Evolutionary conservation across 2,888 invertebrate species (phyloP), one percentile per base, ranked within the genome.

Genomic region (Dolichomitus sp.): DNA sequence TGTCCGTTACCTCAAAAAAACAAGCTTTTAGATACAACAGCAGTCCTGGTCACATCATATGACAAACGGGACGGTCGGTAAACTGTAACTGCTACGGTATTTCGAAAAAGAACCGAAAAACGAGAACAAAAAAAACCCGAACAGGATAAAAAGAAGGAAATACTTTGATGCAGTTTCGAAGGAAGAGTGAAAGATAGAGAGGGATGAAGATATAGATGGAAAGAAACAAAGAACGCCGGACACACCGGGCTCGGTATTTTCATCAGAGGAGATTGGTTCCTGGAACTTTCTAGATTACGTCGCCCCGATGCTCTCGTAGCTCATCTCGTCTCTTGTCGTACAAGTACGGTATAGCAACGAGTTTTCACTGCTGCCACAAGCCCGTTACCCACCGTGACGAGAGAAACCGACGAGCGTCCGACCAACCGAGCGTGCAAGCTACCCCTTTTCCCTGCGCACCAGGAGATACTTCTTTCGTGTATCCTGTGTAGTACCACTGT

Each of bases 191-290:
- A 40, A 45, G 70, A 57, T 19, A 6, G 57, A 70, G 69, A 52
- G 33, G 17, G 19, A 23, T 23, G 68, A 27, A 27, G 65, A 45
- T 65, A 45, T 23, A 65, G 45, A 45, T 83, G 79, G 84, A 77
- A 75, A 75, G 69, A 78, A 74, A 59, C 57, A 59, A 59, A 59
- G 78, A 63, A 81, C 81, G 80, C 80, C 76, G 82, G 83, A 84
- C 68, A 33, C 59, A 63, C 66, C 81, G 81, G 87, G 86, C 85
- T 76, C 86, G 90, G 90, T 89, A 89, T 90, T 90, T 91, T 90
- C 90, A 91, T 91, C 91, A 89, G 89, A 87, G 89, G 83, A 89
- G 90, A 91, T 90, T 90, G 91, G 88, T 88, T 90, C 87, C 87
- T 84, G 83, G 85, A 88, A 91, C 88, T 89, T 88, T 85, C 87